Conservation (phyloP, 2,113 vertebrate species). For the Rhizomys pruinosus region DNA sequence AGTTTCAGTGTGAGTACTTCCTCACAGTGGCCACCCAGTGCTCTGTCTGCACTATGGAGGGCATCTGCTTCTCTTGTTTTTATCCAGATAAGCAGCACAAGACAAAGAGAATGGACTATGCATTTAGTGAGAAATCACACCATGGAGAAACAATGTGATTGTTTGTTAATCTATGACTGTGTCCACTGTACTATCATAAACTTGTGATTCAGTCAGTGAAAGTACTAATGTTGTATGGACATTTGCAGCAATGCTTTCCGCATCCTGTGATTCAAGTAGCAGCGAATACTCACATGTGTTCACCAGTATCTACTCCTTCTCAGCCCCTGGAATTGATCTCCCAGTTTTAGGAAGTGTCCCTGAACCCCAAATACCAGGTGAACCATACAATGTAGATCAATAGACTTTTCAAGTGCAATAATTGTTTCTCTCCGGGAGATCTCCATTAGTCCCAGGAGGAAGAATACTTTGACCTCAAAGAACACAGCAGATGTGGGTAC, state of each 20-base stretch:
- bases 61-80: background rate
- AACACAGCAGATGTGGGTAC: slow-evolving; percentile 88
- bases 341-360: slow-evolving; percentile 82
- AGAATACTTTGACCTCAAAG: slow-evolving; percentile 85
- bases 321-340: slow-evolving; percentile 83
- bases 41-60: background rate
- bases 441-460: slow-evolving; percentile 85
- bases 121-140: slow-evolving; percentile 35
- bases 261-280: slow-evolving; percentile 59
- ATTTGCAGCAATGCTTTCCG: slow-evolving; percentile 47
- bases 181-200: background rate
- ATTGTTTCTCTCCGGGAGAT: slow-evolving; percentile 87
- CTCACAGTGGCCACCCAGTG: background rate
- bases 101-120: background rate
- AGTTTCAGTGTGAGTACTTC: background rate
- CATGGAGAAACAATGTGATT: background rate
- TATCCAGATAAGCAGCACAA: background rate
- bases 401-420: slow-evolving; percentile 86
- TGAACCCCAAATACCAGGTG: slow-evolving; percentile 83
- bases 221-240: slow-evolving; percentile 20
- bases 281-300: slow-evolving; percentile 72
- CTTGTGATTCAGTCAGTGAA: slow-evolving; percentile 53
- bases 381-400: slow-evolving; percentile 85
- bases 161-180: background rate
- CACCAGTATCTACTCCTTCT: slow-evolving; percentile 77